Base-by-base conservation (phyloP, 2,113 vertebrate genomes). In the Enhydra lutris region DNA sequence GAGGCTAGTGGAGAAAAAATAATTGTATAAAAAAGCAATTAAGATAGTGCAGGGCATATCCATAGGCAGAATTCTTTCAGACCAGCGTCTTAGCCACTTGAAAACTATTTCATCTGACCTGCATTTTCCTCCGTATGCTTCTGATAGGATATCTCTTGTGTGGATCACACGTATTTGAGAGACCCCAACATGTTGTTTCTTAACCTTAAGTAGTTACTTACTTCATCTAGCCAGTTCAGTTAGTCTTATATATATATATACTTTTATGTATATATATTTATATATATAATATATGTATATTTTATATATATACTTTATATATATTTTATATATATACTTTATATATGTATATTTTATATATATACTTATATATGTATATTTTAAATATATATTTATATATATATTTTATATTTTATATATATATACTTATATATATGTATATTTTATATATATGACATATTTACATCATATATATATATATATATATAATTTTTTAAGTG, bases 21-120 rank as follows among this genome's bases (percentile, higher is more conserved):
- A 15, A 71, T 52, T 83, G 79, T 26, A 0, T 59, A 26, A 45
- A 39, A 86, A 96, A 67, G 7, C 23, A 67, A 36, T 82, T 47
- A 42, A 89, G 71, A 84, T 21, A 23, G 34, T 1, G 0, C 34
- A 24, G 23, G 6, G 36, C 3, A 9, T 29, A 61, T 47, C 36
- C 23, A 4, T 0, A n/a, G n/a, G 73, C 29, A 18, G 57, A 59
- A 21, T 9, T 1, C 3, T 67, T 90, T 83, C 6, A 67, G 67
- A 45, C 31, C 11, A 4, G 6, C 4, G 3, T 2, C 3, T 4
- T 18, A 47, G 52, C 50, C 47, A 23, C 12, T 23, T 6, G 34
- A 39, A 39, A 39, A 18, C 29, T 24, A 9, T 45, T 11, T 42
- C 18, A 8, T 34, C 24, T 65, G 31, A 29, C 3, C 36, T 6